Evolutionary conservation across 2,797 vertebrate genomes (phyloP).

Genomic region (Amblyopsis hoosieri): DNA sequence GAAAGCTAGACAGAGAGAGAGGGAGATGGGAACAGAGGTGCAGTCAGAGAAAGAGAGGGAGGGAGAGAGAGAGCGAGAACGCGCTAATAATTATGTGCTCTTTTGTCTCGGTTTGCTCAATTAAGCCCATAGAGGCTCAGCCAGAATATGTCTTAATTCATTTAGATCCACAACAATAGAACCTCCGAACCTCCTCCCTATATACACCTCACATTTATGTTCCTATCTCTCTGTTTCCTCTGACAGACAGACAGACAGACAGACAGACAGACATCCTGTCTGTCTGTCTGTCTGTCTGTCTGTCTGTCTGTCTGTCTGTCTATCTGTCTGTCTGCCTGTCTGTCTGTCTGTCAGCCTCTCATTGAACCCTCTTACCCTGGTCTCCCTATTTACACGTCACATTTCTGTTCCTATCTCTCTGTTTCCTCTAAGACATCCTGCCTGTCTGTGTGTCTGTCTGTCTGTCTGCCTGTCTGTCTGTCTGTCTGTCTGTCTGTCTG

Average conservation of each 20-base stretch:
- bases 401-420: slow-evolving; percentile 55
- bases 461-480: too few species aligned
- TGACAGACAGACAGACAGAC: too few species aligned
- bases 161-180: slow-evolving; percentile 73
- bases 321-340: too few species aligned
- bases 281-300: too few species aligned
- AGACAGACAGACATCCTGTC: too few species aligned
- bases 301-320: too few species aligned
- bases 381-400: slow-evolving; percentile 31
- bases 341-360: not conserved
- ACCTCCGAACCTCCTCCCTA: slow-evolving; percentile 28
- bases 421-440: slow-evolving; percentile 1
- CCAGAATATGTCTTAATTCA: slow-evolving; percentile 73
- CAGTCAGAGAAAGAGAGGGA: slow-evolving; percentile 16
- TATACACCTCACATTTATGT: not conserved
- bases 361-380: not conserved
- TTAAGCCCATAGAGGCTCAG: slow-evolving; percentile 72
- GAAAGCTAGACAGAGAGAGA: slow-evolving; percentile 30
- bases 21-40: not conserved
- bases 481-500: too few species aligned
- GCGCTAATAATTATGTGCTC: slow-evolving; percentile 71
- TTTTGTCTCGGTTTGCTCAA: slow-evolving; percentile 78
- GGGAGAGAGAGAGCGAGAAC: slow-evolving; percentile 44
- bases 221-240: slow-evolving; percentile 6
- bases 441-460: too few species aligned